These are phyloP conservation scores for Meriones unguiculatus DNA, from an alignment of 2,113 vertebrate species.

Conservation along the genomic window DNA sequence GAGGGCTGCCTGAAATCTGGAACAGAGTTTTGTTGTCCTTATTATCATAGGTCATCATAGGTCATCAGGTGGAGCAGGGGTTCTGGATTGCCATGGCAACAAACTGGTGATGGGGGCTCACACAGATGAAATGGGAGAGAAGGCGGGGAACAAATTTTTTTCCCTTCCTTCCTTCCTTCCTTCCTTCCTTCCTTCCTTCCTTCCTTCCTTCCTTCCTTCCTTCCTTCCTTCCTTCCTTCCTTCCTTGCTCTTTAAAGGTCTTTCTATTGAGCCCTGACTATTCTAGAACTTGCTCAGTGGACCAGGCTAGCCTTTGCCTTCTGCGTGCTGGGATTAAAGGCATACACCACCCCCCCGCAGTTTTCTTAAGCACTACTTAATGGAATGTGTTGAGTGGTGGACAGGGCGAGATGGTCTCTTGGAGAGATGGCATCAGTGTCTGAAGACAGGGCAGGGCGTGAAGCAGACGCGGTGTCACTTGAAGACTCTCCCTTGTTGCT, in stretches of 20 bases:
- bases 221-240: no score
- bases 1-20: background rate
- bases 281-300: background rate
- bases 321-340: background rate
- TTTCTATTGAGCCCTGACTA: background rate
- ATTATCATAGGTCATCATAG: background rate
- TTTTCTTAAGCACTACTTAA: accelerated
- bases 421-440: background rate
- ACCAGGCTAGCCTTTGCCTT: background rate
- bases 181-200: background rate
- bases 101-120: background rate
- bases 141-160: background rate
- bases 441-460: background rate
- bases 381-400: background rate
- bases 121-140: background rate
- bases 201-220: background rate
- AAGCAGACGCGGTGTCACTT: constrained; percentile 52
- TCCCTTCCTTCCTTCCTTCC: background rate
- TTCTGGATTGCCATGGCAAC: background rate
- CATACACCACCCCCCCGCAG: no score
- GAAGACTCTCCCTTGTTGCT: constrained; percentile 42
- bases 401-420: background rate
- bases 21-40: background rate
- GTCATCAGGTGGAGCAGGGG: no score
- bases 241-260: background rate